Conservation (phyloP, 2,888 invertebrate genomes). For the Spodoptera exigua region DNA sequence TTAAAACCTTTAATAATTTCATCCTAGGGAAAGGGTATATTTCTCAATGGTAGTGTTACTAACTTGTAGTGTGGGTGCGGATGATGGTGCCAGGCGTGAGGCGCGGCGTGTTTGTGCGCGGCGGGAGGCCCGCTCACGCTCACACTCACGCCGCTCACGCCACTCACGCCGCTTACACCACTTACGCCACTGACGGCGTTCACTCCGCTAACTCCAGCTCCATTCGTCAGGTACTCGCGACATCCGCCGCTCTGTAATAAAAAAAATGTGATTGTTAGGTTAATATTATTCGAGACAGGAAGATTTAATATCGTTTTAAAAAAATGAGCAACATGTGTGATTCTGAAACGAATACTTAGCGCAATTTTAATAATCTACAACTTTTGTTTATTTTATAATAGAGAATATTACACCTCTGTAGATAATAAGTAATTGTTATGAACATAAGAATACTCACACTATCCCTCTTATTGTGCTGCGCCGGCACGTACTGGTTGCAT, state of each 20-base stretch:
- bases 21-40: no score
- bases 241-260: constrained; percentile 80
- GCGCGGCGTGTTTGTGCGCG: constrained; percentile 77
- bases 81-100: constrained; percentile 83
- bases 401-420: no score
- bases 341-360: no score
- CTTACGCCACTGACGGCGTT: constrained; percentile 55
- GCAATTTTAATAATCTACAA: no score
- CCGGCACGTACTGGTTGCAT: constrained; percentile 84
- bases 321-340: no score
- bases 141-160: constrained; percentile 72
- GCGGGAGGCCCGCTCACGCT: constrained; percentile 81
- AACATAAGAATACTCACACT: constrained; percentile 74
- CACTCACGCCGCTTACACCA: constrained; percentile 49
- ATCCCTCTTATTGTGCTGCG: constrained; percentile 84
- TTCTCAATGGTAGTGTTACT: constrained; percentile 44
- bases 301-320: no score
- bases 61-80: constrained; percentile 86
- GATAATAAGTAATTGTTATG: no score
- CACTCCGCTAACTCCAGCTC: constrained; percentile 53
- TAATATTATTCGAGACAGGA: no score
- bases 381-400: no score
- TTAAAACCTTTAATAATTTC: no score
- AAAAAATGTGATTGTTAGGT: background rate
- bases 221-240: constrained; percentile 76